Evolutionary conservation across 1,140 invertebrate species (phyloP).

Genomic region (Pseudobourletiella spinata): DNA sequence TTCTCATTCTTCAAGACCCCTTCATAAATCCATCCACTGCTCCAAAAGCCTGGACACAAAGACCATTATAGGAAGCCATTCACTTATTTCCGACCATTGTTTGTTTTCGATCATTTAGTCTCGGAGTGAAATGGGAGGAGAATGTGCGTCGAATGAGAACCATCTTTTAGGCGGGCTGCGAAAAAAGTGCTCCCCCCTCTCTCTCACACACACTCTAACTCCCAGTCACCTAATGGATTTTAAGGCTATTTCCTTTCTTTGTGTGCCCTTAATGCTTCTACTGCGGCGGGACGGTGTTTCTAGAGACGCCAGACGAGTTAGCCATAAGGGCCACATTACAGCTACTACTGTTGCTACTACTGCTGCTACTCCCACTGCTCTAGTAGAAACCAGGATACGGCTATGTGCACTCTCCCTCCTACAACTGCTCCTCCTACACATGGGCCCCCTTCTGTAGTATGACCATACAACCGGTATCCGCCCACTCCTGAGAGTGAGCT

Average conservation of each 20-base stretch:
- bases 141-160: slow-evolving; percentile 25
- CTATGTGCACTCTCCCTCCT: too few species aligned
- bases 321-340: too few species aligned
- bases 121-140: slow-evolving; percentile 17
- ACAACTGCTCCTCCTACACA: too few species aligned
- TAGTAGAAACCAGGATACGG: too few species aligned
- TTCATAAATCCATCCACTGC: slow-evolving; percentile 28
- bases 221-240: slow-evolving; percentile 23
- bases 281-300: slow-evolving; percentile 17
- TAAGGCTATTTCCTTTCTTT: slow-evolving; percentile 17
- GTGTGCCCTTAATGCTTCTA: slow-evolving; percentile 21
- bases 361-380: too few species aligned
- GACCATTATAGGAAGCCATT: slow-evolving; percentile 29
- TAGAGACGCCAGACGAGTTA: too few species aligned
- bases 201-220: too few species aligned
- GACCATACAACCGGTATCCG: too few species aligned
- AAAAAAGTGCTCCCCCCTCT: slow-evolving; percentile 17
- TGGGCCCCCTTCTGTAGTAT: too few species aligned
- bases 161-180: slow-evolving; percentile 15
- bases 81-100: slow-evolving; percentile 32
- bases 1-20: slow-evolving; percentile 26
- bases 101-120: slow-evolving; percentile 34
- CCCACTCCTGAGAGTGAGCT: too few species aligned
- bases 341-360: too few species aligned
- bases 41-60: slow-evolving; percentile 19